Evolutionary conservation across 2,113 vertebrate species (phyloP).

Genomic region (Cyphomyrus discorhynchus): DNA sequence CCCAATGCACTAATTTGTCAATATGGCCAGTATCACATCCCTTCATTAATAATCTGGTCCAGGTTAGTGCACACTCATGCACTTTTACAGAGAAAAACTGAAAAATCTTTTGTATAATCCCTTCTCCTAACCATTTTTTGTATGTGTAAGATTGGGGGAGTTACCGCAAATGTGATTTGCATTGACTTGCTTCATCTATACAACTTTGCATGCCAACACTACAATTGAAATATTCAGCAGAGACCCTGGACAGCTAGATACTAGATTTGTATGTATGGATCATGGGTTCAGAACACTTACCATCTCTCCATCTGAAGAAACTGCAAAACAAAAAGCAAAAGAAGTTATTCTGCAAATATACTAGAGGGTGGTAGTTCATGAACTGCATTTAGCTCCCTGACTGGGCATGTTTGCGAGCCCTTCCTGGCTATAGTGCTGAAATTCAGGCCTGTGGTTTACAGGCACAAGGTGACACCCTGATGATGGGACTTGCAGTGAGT

Average conservation of each 20-base stretch:
- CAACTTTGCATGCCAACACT: neutral
- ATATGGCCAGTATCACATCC: neutral
- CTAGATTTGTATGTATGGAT: neutral
- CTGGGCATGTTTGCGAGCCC: neutral
- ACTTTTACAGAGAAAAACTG: neutral
- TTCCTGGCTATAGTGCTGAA: neutral
- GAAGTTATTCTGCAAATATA: neutral
- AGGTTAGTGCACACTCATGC: neutral
- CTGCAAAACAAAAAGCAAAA: conserved; percentile 50
- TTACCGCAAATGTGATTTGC: neutral
- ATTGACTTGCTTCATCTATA: neutral
- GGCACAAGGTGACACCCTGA: neutral
- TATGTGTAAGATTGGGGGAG: neutral
- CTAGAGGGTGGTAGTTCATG: neutral
- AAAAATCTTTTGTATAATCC: neutral
- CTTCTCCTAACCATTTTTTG: neutral
- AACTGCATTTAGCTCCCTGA: neutral
- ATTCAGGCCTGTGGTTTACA: neutral
- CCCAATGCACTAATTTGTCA: neutral
- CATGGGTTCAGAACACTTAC: conserved; percentile 60
- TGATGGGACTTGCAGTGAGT: neutral
- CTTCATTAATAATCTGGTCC: neutral
- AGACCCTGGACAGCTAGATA: neutral
- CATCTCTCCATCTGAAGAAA: conserved; percentile 80
- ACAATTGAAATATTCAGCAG: neutral